These are phyloP conservation scores for Austrolebias charrua DNA, from an alignment of 2,797 vertebrate species.

Conservation along the genomic window DNA sequence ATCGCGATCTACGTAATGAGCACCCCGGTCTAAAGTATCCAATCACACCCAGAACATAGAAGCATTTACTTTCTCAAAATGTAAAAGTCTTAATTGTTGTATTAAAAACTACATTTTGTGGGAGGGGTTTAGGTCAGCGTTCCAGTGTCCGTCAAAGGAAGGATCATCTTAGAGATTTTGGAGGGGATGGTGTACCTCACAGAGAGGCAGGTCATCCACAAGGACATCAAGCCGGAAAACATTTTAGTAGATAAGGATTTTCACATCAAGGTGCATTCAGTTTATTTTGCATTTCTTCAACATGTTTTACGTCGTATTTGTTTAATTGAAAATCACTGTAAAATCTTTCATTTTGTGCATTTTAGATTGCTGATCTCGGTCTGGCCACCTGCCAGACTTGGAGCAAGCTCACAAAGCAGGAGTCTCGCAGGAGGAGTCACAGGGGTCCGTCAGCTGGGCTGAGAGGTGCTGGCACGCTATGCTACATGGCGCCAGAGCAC, in stretches of 20 bases:
- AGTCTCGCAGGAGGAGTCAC: constrained; percentile 76
- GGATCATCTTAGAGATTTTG: constrained; percentile 88
- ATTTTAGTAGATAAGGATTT: constrained; percentile 91
- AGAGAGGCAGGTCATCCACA: constrained; percentile 85
- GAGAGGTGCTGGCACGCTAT: constrained; percentile 86
- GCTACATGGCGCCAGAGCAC: constrained; percentile 96
- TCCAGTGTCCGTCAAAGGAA: constrained; percentile 88
- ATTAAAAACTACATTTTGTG: background rate
- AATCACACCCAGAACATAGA: background rate
- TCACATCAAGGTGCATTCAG: constrained; percentile 88
- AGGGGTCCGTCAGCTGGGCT: constrained; percentile 20
- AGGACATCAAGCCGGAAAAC: constrained; percentile 96
- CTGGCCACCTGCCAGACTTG: constrained; percentile 89
- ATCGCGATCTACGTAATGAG: no score
- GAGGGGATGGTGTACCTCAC: constrained; percentile 95
- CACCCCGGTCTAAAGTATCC: background rate
- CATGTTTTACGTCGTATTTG: background rate
- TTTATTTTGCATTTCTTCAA: background rate
- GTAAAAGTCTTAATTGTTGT: background rate
- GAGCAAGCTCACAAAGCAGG: constrained; percentile 90
- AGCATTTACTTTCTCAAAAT: no score
- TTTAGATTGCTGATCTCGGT: constrained; percentile 93
- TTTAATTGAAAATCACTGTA: background rate
- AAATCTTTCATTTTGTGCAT: background rate
- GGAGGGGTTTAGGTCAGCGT: constrained; percentile 75